phyloP scores from a whole-genome alignment of 2,113 vertebrate species.

The Galemys pyrenaicus region DNA sequence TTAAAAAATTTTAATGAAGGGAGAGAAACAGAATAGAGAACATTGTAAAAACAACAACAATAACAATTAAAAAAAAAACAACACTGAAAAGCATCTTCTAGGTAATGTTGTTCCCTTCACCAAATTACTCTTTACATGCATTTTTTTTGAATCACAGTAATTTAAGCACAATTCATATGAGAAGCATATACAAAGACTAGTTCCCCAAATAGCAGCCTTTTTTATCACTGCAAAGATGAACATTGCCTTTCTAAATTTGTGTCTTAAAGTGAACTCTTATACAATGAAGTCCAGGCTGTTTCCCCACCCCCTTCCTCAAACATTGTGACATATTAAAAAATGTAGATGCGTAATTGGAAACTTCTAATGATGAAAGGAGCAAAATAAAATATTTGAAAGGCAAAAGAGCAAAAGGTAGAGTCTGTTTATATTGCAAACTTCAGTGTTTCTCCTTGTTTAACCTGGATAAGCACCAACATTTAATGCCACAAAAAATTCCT shows the following conservation, averaged over 20 bases:
- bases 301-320: neutral
- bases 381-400: neutral
- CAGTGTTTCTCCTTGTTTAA: neutral
- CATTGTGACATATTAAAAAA: neutral
- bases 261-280: neutral
- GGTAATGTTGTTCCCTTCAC: rapidly evolving
- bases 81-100: neutral
- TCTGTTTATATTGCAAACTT: neutral
- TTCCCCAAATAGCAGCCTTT: neutral
- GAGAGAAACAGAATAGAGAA: neutral
- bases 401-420: neutral
- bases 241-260: neutral
- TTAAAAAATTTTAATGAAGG: no score
- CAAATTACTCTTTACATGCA: neutral
- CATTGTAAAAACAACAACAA: no score
- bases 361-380: neutral
- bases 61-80: neutral
- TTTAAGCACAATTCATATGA: neutral
- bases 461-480: rapidly evolving
- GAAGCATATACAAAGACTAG: neutral
- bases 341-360: neutral
- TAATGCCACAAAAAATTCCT: neutral
- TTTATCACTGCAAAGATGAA: neutral
- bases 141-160: neutral
- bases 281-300: no score